phyloP scores from a whole-genome alignment of 2,797 vertebrate species.

The Spinus pinus region DNA sequence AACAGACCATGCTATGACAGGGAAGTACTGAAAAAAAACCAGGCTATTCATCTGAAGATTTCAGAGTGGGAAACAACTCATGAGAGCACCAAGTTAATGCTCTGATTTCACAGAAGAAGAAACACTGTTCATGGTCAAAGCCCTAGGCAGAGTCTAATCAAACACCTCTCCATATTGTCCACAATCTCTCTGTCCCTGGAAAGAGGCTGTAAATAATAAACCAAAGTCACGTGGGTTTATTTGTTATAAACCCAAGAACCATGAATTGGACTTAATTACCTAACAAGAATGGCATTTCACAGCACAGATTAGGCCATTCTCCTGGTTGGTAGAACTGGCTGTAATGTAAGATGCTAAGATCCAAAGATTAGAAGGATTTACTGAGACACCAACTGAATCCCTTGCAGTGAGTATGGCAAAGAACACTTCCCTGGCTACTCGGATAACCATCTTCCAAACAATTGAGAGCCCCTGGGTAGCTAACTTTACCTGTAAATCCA shows the following conservation, averaged over 20 bases:
- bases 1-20: background rate
- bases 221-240: background rate
- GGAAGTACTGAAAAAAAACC: background rate
- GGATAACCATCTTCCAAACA: background rate
- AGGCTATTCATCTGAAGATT: background rate
- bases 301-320: background rate
- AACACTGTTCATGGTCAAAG: background rate
- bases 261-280: background rate
- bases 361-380: conserved; percentile 22
- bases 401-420: background rate
- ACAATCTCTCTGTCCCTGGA: background rate
- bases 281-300: conserved; percentile 40
- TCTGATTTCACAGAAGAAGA: background rate
- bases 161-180: background rate
- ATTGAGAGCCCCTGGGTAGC: background rate
- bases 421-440: background rate
- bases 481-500: conserved; percentile 89
- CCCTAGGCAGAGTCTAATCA: background rate
- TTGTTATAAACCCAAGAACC: conserved; percentile 41
- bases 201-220: conserved; percentile 56
- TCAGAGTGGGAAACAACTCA: background rate
- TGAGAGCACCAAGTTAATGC: background rate
- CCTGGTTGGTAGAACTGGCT: background rate
- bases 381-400: background rate
- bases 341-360: conserved; percentile 8